phyloP scores from a whole-genome alignment of 2,888 invertebrate species.

The Agriopis marginaria region DNA sequence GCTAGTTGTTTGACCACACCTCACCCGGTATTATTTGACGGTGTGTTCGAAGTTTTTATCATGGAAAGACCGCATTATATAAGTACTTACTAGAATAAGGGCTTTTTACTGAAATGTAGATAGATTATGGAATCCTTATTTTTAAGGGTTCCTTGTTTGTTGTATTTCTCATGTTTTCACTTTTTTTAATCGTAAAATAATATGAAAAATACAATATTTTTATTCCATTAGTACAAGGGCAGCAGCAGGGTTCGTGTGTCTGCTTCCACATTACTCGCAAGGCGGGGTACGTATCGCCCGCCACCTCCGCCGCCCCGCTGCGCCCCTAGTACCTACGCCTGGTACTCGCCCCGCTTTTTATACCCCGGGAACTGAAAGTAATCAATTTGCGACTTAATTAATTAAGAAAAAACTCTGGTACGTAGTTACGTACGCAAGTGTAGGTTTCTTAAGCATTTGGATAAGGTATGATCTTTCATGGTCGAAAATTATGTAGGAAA shows the following conservation, averaged over 20 bases:
- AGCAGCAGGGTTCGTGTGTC: constrained; percentile 86
- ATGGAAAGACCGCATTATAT: no score
- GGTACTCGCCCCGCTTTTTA: constrained; percentile 74
- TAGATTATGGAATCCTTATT: no score
- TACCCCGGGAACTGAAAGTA: constrained; percentile 80
- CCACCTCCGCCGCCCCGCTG: constrained; percentile 70
- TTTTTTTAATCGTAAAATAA: background rate
- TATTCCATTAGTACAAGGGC: constrained; percentile 70
- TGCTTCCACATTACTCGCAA: constrained; percentile 86
- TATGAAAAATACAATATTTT: background rate
- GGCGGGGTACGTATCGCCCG: constrained; percentile 73
- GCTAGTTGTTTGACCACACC: no score
- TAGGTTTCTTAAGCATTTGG: constrained; percentile 40
- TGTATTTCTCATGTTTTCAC: no score
- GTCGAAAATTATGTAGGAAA: background rate
- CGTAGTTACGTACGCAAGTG: constrained; percentile 22
- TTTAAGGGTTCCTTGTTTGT: background rate
- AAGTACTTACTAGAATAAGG: no score
- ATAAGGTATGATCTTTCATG: constrained; percentile 38
- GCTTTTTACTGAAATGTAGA: no score
- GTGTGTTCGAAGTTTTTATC: no score
- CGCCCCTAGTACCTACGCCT: constrained; percentile 73
- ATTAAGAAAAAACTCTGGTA: constrained; percentile 78
- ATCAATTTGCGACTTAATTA: constrained; percentile 86
- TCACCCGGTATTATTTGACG: no score